A percentile compares a stretch with the other conserved stretches of the same genome.
These are phyloP conservation scores for Ormyrus thymus DNA, from an alignment of 2,888 invertebrate genomes.

Conservation along the genomic window DNA sequence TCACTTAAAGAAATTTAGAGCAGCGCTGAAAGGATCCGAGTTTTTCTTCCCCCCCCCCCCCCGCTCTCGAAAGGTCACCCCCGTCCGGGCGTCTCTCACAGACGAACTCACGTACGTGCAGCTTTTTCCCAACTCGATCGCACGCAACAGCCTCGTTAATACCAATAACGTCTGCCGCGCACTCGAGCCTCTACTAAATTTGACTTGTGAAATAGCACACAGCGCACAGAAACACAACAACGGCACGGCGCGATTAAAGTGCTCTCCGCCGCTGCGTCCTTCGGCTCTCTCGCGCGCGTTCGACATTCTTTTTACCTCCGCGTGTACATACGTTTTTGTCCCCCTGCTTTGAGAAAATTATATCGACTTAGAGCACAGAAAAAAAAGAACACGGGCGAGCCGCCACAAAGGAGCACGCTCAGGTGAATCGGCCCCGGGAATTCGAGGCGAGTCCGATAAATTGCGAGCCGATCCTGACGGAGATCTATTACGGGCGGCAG, in stretches of 20 bases:
- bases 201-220: constrained; percentile 49
- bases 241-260: constrained; percentile 4
- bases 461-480: constrained; percentile 55
- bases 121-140: constrained; percentile 10
- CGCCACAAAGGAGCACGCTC: not conserved
- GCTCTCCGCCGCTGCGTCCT: constrained; percentile 12
- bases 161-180: constrained; percentile 42
- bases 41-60: constrained; percentile 3
- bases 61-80: constrained; percentile 6
- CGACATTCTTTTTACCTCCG: constrained; percentile 26
- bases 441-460: constrained; percentile 53
- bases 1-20: constrained; percentile 37
- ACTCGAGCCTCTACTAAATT: constrained; percentile 37
- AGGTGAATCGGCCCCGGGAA: constrained; percentile 1
- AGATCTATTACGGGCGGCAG: constrained; percentile 32
- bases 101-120: not conserved
- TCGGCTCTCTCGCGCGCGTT: constrained; percentile 18
- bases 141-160: constrained; percentile 26
- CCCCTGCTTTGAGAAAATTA: constrained; percentile 30
- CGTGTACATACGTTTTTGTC: constrained; percentile 15
- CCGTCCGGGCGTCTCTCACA: not conserved
- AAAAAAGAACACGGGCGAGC: not conserved
- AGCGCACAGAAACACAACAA: no score
- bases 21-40: not conserved
- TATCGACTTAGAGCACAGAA: not conserved